Percentiles rank a stretch among this genome's conserved stretches.
Conservation (phyloP, 2,797 vertebrate species). For the Cossypha niveicapilla region DNA sequence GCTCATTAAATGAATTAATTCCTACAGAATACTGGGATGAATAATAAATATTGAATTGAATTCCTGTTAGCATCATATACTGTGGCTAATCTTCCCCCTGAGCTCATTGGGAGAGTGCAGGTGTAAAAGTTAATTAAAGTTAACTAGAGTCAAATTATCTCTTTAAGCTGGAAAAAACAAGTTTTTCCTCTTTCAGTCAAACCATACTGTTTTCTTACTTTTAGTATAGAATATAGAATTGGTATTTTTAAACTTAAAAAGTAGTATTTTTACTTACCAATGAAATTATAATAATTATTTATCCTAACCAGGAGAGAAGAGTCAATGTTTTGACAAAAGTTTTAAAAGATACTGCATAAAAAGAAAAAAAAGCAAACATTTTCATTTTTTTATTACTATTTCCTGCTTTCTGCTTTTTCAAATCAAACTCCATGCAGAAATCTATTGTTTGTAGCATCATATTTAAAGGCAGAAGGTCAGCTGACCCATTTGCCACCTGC, state of each 20-base stretch:
- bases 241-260: not conserved
- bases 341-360: not conserved
- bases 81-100: not conserved
- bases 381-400: not conserved
- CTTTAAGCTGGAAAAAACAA: not conserved
- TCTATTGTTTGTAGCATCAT: not conserved
- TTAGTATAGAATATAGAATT: not conserved
- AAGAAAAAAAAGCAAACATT: fast-evolving
- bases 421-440: not conserved
- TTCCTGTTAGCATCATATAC: not conserved
- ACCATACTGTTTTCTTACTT: not conserved
- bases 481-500: not conserved
- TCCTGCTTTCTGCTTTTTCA: not conserved
- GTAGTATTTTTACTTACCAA: not conserved
- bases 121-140: not conserved
- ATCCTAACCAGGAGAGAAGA: fast-evolving
- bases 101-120: not conserved
- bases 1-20: not conserved
- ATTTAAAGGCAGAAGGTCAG: not conserved
- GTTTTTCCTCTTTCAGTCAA: not conserved
- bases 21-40: not conserved
- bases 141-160: not conserved
- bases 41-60: not conserved
- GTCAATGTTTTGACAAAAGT: not conserved
- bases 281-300: not conserved